Base-by-base conservation (phyloP, 2,797 vertebrate species). In the Kryptopterus vitreolus region DNA sequence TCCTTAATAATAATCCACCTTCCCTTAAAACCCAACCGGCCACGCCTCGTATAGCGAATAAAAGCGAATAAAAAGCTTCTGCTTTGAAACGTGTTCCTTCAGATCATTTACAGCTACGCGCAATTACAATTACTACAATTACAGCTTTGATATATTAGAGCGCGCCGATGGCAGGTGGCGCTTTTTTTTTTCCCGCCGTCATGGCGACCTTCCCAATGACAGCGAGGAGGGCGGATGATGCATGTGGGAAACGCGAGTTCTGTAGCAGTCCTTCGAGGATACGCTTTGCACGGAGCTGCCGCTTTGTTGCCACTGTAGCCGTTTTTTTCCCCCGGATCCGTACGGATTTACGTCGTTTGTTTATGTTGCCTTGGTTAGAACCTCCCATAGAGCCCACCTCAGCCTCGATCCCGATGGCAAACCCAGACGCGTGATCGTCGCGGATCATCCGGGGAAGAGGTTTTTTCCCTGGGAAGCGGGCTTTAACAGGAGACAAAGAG, bases 61-160 rank as follows among this genome's bases (percentile, higher is more conserved):
- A 77, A 81, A 65, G 77, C 70, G 81, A 61, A 83, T 86, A 83
- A 83, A 83, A 75, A 77, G 76, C 76, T 80, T 82, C 73, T n/a
- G 55, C 79, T 86, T 86, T 83, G 81, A 85, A 86, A 83, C n/a
- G 58, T 50, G 79, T 83, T 83, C 59, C 63, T 76, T 82, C 82
- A 76, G 82, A 82, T 78, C 48, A 46, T 83, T 85, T 78, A 82
- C 79, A 85, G 81, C 85, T 82, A 61, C 48, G 22, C 33, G 83
- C 58, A 48, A 77, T 82, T 81, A n/a, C n/a, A n/a, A n/a, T n/a
- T n/a, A n/a, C n/a, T n/a, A n/a, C 82, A 84, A 80, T 86, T 86
- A 83, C 73, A 80, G 85, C 80, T 83, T 86, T 83, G 82, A 83
- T 83, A 86, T 80, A 74, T 85, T 71, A 79, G 79, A 52, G 85